phyloP scores from a whole-genome alignment of 2,113 vertebrate species.

The Pyxicephalus adspersus region DNA sequence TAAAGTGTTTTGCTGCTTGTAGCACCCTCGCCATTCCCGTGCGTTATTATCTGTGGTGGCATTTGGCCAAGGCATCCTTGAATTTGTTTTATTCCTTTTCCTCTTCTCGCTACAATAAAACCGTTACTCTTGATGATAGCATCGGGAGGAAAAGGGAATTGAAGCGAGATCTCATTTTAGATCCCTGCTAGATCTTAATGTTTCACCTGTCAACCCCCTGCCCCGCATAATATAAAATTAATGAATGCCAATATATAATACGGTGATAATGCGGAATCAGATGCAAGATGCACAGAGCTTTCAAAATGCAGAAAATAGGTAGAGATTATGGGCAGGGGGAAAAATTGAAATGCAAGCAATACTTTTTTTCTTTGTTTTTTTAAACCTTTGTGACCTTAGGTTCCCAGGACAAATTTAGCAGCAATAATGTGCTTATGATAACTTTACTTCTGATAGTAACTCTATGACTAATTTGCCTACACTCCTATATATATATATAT shows the following conservation, averaged over 20 bases:
- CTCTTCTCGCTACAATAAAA: constrained; percentile 32
- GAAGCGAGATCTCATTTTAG: constrained; percentile 55
- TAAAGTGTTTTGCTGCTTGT: neutral
- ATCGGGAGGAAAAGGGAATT: constrained; percentile 23
- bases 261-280: constrained; percentile 1
- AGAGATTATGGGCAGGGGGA: constrained; percentile 3
- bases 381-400: no score
- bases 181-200: constrained; percentile 44
- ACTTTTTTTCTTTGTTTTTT: no score
- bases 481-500: no score
- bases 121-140: constrained; percentile 45
- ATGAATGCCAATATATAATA: constrained; percentile 44
- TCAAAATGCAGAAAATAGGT: neutral
- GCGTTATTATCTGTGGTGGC: constrained; percentile 7
- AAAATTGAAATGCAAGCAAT: neutral
- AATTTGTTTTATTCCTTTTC: neutral
- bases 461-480: no score
- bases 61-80: constrained; percentile 32
- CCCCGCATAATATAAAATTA: constrained; percentile 48
- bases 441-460: no score
- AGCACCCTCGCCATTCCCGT: neutral
- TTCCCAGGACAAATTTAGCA: no score
- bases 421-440: no score
- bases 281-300: constrained; percentile 12
- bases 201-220: constrained; percentile 45